Evolutionary conservation across 2,113 vertebrate genomes (phyloP).

Genomic region (Neotoma lepida): DNA sequence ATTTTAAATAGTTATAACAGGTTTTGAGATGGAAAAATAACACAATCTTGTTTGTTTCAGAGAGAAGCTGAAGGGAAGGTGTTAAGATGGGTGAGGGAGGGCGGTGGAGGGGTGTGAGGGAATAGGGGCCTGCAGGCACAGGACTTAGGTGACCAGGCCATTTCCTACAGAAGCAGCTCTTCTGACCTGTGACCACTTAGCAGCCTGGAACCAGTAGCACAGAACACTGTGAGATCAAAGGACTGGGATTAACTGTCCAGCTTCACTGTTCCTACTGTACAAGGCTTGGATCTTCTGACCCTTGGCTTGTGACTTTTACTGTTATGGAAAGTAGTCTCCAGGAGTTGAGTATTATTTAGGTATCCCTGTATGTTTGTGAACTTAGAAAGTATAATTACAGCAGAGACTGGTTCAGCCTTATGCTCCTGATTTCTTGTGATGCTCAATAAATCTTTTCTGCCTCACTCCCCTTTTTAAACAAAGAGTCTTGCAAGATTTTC

Average conservation of each 20-base stretch:
- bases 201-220: neutral
- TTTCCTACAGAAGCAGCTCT: neutral
- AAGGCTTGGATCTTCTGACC: neutral
- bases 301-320: neutral
- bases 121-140: neutral
- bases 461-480: neutral
- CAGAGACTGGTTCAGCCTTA: neutral
- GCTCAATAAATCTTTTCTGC: neutral
- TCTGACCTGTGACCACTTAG: neutral
- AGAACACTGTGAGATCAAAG: neutral
- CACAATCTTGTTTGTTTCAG: conserved; percentile 21
- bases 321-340: neutral
- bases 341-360: neutral
- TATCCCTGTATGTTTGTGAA: neutral
- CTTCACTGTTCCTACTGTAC: neutral
- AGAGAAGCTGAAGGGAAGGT: neutral
- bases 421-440: neutral
- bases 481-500: neutral
- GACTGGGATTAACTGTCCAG: neutral
- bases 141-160: neutral
- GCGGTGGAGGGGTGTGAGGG: neutral
- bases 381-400: neutral
- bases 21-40: conserved; percentile 32
- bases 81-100: neutral
- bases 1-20: neutral